These are phyloP conservation scores for Cenopis cana DNA, from an alignment of 2,888 invertebrate species.

Conservation along the genomic window DNA sequence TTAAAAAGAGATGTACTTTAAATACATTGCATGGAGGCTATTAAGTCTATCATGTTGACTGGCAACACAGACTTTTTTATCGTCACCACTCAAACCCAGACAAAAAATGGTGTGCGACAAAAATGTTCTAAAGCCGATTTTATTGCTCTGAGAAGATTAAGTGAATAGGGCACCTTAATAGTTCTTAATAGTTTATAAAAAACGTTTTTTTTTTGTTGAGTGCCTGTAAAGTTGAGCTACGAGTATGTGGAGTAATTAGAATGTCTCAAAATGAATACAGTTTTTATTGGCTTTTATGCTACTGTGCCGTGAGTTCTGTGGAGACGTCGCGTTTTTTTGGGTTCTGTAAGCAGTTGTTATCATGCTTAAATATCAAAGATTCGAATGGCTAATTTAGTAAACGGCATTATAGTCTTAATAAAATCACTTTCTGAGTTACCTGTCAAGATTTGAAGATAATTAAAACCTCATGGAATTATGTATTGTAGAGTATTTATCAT, in stretches of 20 bases:
- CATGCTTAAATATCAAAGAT: too few relatives aligned
- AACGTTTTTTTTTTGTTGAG: constrained; percentile 21
- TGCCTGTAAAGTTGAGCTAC: constrained; percentile 35
- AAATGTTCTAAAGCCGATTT: constrained; percentile 58
- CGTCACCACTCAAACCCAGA: constrained; percentile 47
- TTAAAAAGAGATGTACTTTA: background rate
- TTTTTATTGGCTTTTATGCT: constrained; percentile 13
- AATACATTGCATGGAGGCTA: background rate
- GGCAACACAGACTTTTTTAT: constrained; percentile 47
- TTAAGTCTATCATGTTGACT: background rate
- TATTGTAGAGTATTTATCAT: too few relatives aligned
- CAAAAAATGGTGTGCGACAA: constrained; percentile 57
- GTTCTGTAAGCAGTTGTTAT: background rate
- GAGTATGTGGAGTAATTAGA: constrained; percentile 29
- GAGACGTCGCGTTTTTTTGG: background rate
- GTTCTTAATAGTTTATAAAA: constrained; percentile 65
- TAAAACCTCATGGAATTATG: too few relatives aligned
- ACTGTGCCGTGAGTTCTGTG: background rate
- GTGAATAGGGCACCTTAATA: constrained; percentile 68
- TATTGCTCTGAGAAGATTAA: constrained; percentile 63
- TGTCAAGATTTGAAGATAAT: too few relatives aligned
- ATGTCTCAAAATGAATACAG: constrained; percentile 15
- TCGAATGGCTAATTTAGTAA: too few relatives aligned
- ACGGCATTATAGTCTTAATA: too few relatives aligned
- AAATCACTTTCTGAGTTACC: too few relatives aligned